phyloP scores from a whole-genome alignment of 2,113 vertebrate genomes.

The Hippocampus zosterae region DNA sequence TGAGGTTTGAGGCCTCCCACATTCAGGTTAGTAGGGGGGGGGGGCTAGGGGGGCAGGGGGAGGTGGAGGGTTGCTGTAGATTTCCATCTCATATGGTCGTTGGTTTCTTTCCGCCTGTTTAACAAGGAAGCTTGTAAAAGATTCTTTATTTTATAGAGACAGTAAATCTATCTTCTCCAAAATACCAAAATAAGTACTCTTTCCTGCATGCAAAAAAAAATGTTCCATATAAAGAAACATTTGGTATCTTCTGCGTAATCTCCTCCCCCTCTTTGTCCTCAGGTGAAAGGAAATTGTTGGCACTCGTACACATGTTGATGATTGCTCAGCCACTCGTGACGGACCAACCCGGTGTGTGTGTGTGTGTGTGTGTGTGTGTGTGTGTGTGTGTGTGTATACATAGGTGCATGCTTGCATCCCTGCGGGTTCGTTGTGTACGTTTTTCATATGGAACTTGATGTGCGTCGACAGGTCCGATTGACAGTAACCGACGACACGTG shows the following conservation, averaged over 20 bases:
- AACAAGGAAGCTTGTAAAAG: conserved; percentile 54
- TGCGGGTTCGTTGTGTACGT: conserved; percentile 21
- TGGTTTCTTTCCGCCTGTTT: conserved; percentile 53
- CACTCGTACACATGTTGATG: conserved; percentile 41
- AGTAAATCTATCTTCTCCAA: conserved; percentile 69
- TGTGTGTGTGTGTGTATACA: conserved; percentile 14
- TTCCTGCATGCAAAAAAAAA: conserved; percentile 31
- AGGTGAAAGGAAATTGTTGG: conserved; percentile 66
- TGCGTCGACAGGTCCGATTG: conserved; percentile 56
- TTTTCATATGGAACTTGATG: background rate
- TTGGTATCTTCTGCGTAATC: conserved; percentile 44
- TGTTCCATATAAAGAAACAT: conserved; percentile 64
- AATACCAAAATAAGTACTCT: conserved; percentile 40
- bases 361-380: conserved; percentile 14
- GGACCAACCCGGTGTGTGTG: conserved; percentile 48
- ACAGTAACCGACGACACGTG: conserved; percentile 53
- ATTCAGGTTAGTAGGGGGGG: conserved; percentile 36
- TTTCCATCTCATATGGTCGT: conserved; percentile 53
- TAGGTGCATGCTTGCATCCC: conserved; percentile 24
- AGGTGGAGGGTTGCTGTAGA: conserved; percentile 41
- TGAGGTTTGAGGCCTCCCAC: conserved; percentile 66
- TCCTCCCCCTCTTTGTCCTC: conserved; percentile 41
- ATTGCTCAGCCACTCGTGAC: conserved; percentile 59
- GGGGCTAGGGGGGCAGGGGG: background rate
- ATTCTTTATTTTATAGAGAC: conserved; percentile 70